A percentile compares a stretch with the other conserved stretches of the same genome.
Evolutionary conservation across 2,888 invertebrate species (phyloP).

Genomic region (Hydriomena furcata): DNA sequence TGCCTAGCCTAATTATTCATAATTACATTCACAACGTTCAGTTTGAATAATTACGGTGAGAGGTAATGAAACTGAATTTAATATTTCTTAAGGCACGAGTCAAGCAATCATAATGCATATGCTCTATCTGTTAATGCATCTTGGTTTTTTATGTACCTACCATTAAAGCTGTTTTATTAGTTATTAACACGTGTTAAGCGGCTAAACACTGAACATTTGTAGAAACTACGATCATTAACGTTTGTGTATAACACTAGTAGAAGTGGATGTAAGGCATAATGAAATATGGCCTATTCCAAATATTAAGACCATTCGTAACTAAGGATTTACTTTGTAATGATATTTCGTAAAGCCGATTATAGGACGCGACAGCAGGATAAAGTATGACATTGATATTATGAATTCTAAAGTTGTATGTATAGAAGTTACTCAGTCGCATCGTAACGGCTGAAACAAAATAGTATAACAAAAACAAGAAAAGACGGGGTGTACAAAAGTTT

Average conservation of each 20-base stretch:
- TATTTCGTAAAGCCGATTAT: constrained; percentile 18
- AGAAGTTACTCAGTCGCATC: too few species aligned
- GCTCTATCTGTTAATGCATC: constrained; percentile 79
- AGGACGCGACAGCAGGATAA: too few species aligned
- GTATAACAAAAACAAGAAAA: too few species aligned
- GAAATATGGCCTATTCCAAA: too few species aligned
- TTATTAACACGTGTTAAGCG: constrained; percentile 81
- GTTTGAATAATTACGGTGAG: constrained; percentile 46
- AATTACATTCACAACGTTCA: constrained; percentile 32
- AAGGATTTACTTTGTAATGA: too few species aligned
- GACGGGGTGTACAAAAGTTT: too few species aligned
- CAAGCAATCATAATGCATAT: constrained; percentile 69
- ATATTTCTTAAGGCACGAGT: constrained; percentile 48
- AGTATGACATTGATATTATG: not conserved
- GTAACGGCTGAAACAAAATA: too few species aligned
- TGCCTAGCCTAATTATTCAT: constrained; percentile 24
- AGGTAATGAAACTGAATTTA: constrained; percentile 59
- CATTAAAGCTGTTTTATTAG: constrained; percentile 81
- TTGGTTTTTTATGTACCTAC: constrained; percentile 81
- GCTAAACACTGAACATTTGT: constrained; percentile 77
- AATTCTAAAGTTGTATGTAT: too few species aligned
- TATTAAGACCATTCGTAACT: too few species aligned
- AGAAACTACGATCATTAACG: constrained; percentile 75
- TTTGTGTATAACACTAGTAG: constrained; percentile 39
- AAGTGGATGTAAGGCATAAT: too few species aligned